A percentile compares a stretch with the other conserved stretches of the same genome.
Conservation (phyloP, 2,888 invertebrate species). For the Xestia rhomboidea region DNA sequence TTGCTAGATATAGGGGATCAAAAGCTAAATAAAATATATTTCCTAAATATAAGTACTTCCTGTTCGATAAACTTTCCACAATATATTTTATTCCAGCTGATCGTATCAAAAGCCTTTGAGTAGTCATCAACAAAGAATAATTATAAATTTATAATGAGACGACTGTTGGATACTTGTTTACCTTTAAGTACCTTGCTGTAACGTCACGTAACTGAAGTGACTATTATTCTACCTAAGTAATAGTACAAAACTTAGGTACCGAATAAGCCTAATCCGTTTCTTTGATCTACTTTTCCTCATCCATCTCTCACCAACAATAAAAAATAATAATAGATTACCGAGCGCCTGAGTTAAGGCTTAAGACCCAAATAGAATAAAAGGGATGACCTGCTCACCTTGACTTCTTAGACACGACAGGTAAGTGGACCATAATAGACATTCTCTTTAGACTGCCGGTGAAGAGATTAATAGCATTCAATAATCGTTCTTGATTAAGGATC, state of each 20-base stretch:
- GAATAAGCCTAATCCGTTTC: neutral
- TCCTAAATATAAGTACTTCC: too few species aligned
- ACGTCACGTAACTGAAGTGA: neutral
- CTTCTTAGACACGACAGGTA: slow-evolving; percentile 25
- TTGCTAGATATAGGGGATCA: neutral
- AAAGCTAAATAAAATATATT: neutral
- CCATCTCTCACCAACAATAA: neutral
- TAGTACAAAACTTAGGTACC: neutral
- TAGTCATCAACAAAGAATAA: neutral
- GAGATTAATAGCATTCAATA: neutral
- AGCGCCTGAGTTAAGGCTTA: neutral
- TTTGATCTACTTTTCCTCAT: neutral
- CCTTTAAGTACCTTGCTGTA: neutral
- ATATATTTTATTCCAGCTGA: neutral
- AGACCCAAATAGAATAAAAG: slow-evolving; percentile 27
- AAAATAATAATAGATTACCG: neutral
- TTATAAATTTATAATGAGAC: neutral
- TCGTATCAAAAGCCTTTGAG: neutral
- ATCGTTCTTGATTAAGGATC: neutral
- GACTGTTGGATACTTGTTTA: neutral
- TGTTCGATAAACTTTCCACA: neutral
- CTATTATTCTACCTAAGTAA: neutral
- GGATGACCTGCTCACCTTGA: slow-evolving; percentile 49
- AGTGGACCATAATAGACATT: slow-evolving; percentile 7
- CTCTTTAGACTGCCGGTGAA: neutral